A percentile compares a stretch with the other conserved stretches of the same genome.
Conservation (phyloP, 2,113 vertebrate genomes). For the Forbesichthys agassizii region DNA sequence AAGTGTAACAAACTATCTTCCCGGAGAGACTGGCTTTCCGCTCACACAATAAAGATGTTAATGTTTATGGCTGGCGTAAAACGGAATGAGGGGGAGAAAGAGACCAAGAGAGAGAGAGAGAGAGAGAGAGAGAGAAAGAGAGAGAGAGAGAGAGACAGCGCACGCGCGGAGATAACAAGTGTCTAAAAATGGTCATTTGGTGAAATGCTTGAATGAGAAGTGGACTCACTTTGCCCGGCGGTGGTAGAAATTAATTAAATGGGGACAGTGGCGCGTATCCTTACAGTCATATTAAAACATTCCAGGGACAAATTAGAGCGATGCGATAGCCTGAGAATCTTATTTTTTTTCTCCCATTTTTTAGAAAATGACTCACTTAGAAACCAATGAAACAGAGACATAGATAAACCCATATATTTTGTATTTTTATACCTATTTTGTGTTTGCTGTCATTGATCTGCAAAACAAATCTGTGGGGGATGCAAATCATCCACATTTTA, state of each 20-base stretch:
- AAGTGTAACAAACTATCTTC: conserved; percentile 29
- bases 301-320: conserved; percentile 28
- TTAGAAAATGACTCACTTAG: conserved; percentile 41
- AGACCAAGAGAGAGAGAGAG: not conserved
- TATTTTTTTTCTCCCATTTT: conserved; percentile 27
- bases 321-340: conserved; percentile 47
- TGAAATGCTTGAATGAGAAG: conserved; percentile 36
- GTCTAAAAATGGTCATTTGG: conserved; percentile 43
- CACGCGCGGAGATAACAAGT: not conserved
- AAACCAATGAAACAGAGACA: not conserved
- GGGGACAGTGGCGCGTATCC: conserved; percentile 16
- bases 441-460: not conserved
- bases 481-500: conserved; percentile 1
- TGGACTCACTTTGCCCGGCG: conserved; percentile 33
- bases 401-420: not conserved
- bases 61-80: conserved; percentile 17
- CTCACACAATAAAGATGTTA: conserved; percentile 46
- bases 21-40: conserved; percentile 28
- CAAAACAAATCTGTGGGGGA: conserved; percentile 9
- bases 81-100: conserved; percentile 9
- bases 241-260: conserved; percentile 58
- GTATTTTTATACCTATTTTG: conserved; percentile 3
- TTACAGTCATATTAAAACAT: not conserved
- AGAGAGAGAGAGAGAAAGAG: conserved; percentile 30
- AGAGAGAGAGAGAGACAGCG: not conserved